Conservation (phyloP, 2,888 invertebrate species). For the Ptilodon capucinus region DNA sequence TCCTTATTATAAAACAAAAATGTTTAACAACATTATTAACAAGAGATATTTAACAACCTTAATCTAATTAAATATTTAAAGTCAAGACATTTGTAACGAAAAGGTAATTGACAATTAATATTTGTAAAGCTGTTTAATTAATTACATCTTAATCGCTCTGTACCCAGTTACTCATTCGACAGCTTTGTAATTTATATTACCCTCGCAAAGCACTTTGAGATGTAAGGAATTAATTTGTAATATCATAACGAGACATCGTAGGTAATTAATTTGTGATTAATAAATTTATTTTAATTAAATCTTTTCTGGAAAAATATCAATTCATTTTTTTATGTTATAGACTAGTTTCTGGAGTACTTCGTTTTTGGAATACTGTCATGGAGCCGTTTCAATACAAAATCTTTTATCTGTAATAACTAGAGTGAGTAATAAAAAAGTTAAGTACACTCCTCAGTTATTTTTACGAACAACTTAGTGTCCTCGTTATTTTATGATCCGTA, state of each 20-base stretch:
- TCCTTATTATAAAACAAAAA: no score
- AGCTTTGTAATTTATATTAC: slow-evolving; percentile 25
- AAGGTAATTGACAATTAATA: slow-evolving; percentile 19
- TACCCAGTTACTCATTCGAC: slow-evolving; percentile 3
- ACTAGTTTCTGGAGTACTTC: no score
- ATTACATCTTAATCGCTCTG: slow-evolving; percentile 9
- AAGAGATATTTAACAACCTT: no score
- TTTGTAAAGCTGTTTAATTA: slow-evolving; percentile 12
- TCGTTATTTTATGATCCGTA: no score
- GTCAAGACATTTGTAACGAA: slow-evolving; percentile 12
- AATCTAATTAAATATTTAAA: neutral
- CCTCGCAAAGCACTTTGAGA: slow-evolving; percentile 2
- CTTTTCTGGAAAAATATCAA: neutral
- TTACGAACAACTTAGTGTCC: no score
- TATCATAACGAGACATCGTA: neutral
- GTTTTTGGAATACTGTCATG: no score
- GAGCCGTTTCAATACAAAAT: no score
- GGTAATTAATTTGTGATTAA: neutral
- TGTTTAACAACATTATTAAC: no score
- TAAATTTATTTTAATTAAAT: neutral
- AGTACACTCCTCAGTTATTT: no score
- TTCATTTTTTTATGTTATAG: no score
- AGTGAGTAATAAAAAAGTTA: no score
- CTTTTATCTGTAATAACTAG: no score
- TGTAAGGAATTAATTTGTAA: neutral